Evolutionary conservation across 2,797 vertebrate species (phyloP), one percentile per base, ranked within the genome.

Genomic region (Avahi laniger): DNA sequence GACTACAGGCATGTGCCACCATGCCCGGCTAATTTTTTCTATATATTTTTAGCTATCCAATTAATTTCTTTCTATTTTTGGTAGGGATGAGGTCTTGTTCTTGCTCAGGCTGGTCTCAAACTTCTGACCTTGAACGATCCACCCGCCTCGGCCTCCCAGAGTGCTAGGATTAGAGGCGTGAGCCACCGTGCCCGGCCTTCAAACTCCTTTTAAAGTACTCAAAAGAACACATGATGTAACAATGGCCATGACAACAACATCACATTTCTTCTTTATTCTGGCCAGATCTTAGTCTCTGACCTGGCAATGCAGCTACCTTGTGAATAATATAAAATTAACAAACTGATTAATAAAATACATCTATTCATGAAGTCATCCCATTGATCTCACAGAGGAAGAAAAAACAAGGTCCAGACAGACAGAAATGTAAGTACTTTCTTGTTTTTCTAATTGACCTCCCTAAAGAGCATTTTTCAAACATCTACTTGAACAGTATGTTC

Each of bases 261-360:
- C 30, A n/a, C 22, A 93, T 73, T 83, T 89, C 57, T 54, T 90
- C 81, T 93, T 82, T 48, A 76, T 61, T 81, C 50, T 65, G 33
- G 72, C 87, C 65, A 92, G 43, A 82, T 12, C 9, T 88, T 63
- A 83, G 38, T 80, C 70, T 72, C 69, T 91, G 78, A 76, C 20
- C 33, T 75, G 50, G 72, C 63, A 94, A 88, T 20, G 52, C 8
- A 91, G 48, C 61, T 48, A 89, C 69, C 22, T 83, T 87, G 91
- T 81, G 65, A 57, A 73, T 89, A 92, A 93, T 59, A 26, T 78
- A 73, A 97, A 94, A 96, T 80, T 93, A 97, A 97, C 73, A 85
- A 82, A 89, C 65, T 50, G 83, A 91, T 87, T 52, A 72, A 73
- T 65, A 63, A 89, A 94, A 83, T 3, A 90, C 22, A 65, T 69